These are phyloP conservation scores for Sardinella longiceps DNA, from an alignment of 2,797 vertebrate genomes.

Conservation along the genomic window DNA sequence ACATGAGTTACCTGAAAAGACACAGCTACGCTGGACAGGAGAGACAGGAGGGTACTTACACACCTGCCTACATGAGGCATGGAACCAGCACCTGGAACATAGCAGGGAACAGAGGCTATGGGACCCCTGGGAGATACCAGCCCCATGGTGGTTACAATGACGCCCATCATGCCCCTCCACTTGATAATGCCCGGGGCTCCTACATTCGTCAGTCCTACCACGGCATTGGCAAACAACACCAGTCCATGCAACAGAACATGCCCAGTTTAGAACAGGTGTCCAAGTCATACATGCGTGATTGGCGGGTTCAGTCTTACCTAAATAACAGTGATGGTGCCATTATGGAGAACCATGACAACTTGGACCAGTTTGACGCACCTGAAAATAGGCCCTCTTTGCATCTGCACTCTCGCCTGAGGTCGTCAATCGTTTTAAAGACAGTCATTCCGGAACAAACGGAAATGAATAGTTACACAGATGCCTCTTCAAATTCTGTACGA, in stretches of 20 bases:
- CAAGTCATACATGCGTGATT: constrained; percentile 87
- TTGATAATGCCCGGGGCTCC: constrained; percentile 74
- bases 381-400: constrained; percentile 75
- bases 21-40: constrained; percentile 98
- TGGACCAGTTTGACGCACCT: constrained; percentile 76
- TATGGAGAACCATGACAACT: constrained; percentile 74
- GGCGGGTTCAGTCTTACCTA: constrained; percentile 92
- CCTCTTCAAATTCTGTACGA: constrained; percentile 75
- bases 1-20: constrained; percentile 84
- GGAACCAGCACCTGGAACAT: constrained; percentile 83
- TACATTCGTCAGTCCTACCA: constrained; percentile 85
- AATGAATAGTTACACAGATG: constrained; percentile 76
- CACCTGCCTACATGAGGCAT: constrained; percentile 66
- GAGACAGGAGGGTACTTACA: constrained; percentile 76
- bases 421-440: constrained; percentile 85
- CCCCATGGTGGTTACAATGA: constrained; percentile 62
- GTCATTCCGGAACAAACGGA: constrained; percentile 87
- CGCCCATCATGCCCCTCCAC: constrained; percentile 62
- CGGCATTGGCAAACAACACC: constrained; percentile 81
- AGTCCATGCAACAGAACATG: constrained; percentile 84
- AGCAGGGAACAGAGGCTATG: constrained; percentile 75
- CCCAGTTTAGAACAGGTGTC: constrained; percentile 87
- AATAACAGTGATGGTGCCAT: constrained; percentile 78
- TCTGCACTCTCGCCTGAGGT: constrained; percentile 81
- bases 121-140: constrained; percentile 60